These are phyloP conservation scores for Rhabditophanes sp. DNA, from an alignment of 2,888 invertebrate genomes.

Conservation along the genomic window DNA sequence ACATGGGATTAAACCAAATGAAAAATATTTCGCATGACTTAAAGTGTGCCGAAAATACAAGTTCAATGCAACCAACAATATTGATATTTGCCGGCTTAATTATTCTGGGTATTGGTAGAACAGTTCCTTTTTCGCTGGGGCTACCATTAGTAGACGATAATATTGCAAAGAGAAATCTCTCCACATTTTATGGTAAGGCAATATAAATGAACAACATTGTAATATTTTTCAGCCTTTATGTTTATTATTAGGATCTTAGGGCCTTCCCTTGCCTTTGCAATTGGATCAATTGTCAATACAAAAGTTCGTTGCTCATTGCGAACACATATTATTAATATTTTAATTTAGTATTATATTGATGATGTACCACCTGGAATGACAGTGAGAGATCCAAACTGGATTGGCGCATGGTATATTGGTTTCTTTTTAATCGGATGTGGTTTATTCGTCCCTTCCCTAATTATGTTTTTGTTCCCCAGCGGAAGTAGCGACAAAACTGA, in stretches of 20 bases:
- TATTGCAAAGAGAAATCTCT: constrained; percentile 39
- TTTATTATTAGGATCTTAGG: constrained; percentile 43
- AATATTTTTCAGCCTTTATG: constrained; percentile 34
- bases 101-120: constrained; percentile 41
- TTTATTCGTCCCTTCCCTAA: constrained; percentile 38
- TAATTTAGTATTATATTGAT: constrained; percentile 8
- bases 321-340: background rate
- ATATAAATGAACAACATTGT: background rate
- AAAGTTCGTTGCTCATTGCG: constrained; percentile 18
- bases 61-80: constrained; percentile 25
- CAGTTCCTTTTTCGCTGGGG: constrained; percentile 44
- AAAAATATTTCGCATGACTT: constrained; percentile 9
- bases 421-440: constrained; percentile 39
- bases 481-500: too few relatives aligned
- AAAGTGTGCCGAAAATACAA: constrained; percentile 6
- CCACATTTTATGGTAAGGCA: constrained; percentile 37
- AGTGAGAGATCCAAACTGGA: constrained; percentile 47
- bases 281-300: constrained; percentile 38
- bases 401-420: constrained; percentile 47
- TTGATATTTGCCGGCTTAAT: constrained; percentile 42
- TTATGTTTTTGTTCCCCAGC: constrained; percentile 45
- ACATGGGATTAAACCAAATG: constrained; percentile 21
- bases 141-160: constrained; percentile 44
- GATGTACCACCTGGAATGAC: constrained; percentile 42
- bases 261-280: constrained; percentile 38